Evolutionary conservation across 2,888 invertebrate species (phyloP).

Genomic region (Pyrrhia umbra): DNA sequence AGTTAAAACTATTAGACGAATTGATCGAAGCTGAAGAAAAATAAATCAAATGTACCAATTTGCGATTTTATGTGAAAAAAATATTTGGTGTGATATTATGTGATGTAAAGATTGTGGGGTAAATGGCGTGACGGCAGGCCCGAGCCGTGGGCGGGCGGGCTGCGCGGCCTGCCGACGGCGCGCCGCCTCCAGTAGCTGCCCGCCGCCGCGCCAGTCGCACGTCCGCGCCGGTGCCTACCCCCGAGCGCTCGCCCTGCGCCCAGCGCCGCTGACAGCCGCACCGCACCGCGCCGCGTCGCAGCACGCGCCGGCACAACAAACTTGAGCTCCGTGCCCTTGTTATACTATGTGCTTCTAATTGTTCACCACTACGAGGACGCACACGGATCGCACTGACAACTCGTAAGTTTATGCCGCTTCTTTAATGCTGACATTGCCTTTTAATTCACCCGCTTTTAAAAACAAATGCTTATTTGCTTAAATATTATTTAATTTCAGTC

Average conservation of each 20-base stretch:
- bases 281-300: slow-evolving; percentile 58
- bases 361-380: slow-evolving; percentile 61
- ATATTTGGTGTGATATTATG: slow-evolving; percentile 78
- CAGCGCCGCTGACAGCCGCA: slow-evolving; percentile 51
- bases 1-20: slow-evolving; percentile 13
- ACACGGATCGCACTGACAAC: slow-evolving; percentile 59
- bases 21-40: slow-evolving; percentile 47
- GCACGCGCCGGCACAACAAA: slow-evolving; percentile 80
- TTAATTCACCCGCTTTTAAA: slow-evolving; percentile 7
- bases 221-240: slow-evolving; percentile 73
- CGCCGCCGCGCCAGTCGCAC: slow-evolving; percentile 83
- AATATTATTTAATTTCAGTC: slow-evolving; percentile 1
- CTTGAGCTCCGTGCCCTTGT: slow-evolving; percentile 73
- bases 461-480: slow-evolving; percentile 42
- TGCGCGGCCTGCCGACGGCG: slow-evolving; percentile 76
- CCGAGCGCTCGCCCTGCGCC: slow-evolving; percentile 60
- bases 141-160: slow-evolving; percentile 80
- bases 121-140: slow-evolving; percentile 81
- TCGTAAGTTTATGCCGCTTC: slow-evolving; percentile 73
- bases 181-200: slow-evolving; percentile 81
- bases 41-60: slow-evolving; percentile 63
- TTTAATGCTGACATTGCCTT: slow-evolving; percentile 28
- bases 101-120: slow-evolving; percentile 83
- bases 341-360: slow-evolving; percentile 75
- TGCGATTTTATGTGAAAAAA: slow-evolving; percentile 64